phyloP scores from a whole-genome alignment of 2,113 vertebrate genomes.

The Hepsetus odoe region DNA sequence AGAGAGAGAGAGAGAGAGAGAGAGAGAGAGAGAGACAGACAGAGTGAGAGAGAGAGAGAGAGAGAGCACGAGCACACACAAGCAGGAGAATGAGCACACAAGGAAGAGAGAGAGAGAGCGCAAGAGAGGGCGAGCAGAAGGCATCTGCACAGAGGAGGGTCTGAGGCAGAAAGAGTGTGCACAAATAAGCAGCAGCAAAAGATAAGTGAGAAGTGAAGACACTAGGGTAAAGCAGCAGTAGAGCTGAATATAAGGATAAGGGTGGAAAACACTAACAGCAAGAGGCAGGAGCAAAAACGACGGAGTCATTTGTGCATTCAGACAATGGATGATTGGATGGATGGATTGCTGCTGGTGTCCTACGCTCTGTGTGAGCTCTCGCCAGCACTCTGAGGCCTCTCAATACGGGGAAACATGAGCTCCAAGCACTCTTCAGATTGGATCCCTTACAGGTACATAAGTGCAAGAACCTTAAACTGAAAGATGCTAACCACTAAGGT shows the following conservation, averaged over 20 bases:
- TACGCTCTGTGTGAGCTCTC: conserved; percentile 63
- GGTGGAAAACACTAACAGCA: conserved; percentile 31
- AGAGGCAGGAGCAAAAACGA: conserved; percentile 53
- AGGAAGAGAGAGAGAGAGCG: not conserved
- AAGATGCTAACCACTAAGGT: not conserved
- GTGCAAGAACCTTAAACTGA: conserved; percentile 20
- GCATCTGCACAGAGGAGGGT: conserved; percentile 30
- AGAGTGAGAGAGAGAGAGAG: not conserved
- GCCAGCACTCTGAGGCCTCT: conserved; percentile 58
- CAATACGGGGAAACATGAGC: conserved; percentile 83
- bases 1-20: not conserved
- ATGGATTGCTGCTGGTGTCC: conserved; percentile 67
- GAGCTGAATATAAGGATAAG: conserved; percentile 8
- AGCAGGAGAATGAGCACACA: not conserved
- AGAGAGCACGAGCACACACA: not conserved
- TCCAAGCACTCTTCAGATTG: conserved; percentile 94
- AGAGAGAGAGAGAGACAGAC: not conserved
- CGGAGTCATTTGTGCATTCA: conserved; percentile 55
- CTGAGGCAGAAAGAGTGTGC: conserved; percentile 24
- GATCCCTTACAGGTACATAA: conserved; percentile 94
- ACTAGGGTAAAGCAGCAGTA: conserved; percentile 28
- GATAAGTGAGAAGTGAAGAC: conserved; percentile 38
- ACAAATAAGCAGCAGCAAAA: conserved; percentile 44
- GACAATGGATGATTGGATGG: conserved; percentile 73
- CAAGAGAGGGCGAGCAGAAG: not conserved